Evolutionary conservation across 2,113 vertebrate species (phyloP), one percentile per base, ranked within the genome.

Genomic region (Pterophyllum scalare): DNA sequence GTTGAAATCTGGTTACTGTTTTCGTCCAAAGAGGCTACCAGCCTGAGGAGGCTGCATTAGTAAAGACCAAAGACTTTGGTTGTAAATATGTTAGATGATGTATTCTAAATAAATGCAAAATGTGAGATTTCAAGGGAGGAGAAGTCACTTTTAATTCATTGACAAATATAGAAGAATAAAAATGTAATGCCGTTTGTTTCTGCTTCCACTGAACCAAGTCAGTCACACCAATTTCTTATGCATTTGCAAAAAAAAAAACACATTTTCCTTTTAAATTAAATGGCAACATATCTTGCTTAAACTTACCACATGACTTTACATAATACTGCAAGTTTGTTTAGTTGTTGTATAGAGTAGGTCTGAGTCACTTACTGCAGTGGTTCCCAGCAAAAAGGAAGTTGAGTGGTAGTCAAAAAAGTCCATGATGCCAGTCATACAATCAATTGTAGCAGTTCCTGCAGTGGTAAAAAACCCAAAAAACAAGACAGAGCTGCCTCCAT

Each of bases 1-100:
- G 79, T 72, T 59, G 70, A 56, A 86, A 82, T 67, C n/a, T 54
- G 35, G 46, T 81, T 75, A 54, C 26, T 7, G 65, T 75, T 56
- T 64, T 52, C 14, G 40, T 60, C 56, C 43, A 26, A 43, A 77
- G 65, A 70, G 20, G 33, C 19, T 43, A 13, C 15, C 40, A 61
- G 28, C 56, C 64, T 0, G 46, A 61, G n/a, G 59, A 80, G 26
- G 56, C 15, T 57, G 57, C 40, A 0, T 38, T 26, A 57, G 2
- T 31, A 14, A 17, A 60, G 31, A 56, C 14, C 26, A 22, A 70
- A 72, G 24, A 17, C 24, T 60, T 10, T 14, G 9, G 2, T 22
- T 58, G 17, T 22, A 57, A 56, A 33, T 49, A 82, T 22, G 14
- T 31, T 38, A 26, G 40, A 15, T 5, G 19, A 67, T 59, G 80